Evolutionary conservation across 2,888 invertebrate genomes (phyloP), one percentile per base, ranked within the genome.

Genomic region (Latheticus oryzae): DNA sequence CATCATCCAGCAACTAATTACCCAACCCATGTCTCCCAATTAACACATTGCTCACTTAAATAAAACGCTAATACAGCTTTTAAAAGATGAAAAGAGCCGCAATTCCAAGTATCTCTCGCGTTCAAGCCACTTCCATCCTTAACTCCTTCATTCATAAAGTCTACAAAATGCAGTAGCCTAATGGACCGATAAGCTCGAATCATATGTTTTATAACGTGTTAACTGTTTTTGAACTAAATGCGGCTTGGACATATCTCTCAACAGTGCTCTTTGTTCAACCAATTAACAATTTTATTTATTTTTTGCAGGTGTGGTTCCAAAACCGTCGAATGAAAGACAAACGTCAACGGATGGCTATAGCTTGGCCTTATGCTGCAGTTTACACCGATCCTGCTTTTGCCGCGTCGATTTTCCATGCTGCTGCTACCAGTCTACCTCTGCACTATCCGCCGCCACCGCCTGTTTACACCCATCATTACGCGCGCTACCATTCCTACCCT

Each of bases 321-420:
- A 96, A 96, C 77, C 85, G 96, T 21, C 83, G 96, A 45, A 96
- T 96, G 95, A 96, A 98, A 76, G 97, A 98, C 81, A 98, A 99
- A 73, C 86, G 98, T 0, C 97, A 98, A 75, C 84, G 95, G 8
- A 90, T 96, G 77, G 93, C 96, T 0, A 87, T 97, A 66, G 90
- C 93, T 0, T 97, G 97, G 97, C 97, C 97, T 0, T 95, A 95
- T 79, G 90, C 93, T 0, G 92, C 94, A 0, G 94, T 97, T 52
- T 95, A 95, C 80, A 89, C 93, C 16, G 97, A 97, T 72, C 96
- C 97, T 0, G 90, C 94, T 0, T 87, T 97, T 70, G 95, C 96
- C 2, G 96, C 96, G 1, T 91, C 95, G 21, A 85, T 97, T 4
- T 84, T 95, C 1, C 95, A 96, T 73, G 95, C 96, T 0, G 93